A percentile compares a stretch with the other conserved stretches of the same genome.
phyloP scores from a whole-genome alignment of 2,888 invertebrate genomes.

The Noctua janthina region DNA sequence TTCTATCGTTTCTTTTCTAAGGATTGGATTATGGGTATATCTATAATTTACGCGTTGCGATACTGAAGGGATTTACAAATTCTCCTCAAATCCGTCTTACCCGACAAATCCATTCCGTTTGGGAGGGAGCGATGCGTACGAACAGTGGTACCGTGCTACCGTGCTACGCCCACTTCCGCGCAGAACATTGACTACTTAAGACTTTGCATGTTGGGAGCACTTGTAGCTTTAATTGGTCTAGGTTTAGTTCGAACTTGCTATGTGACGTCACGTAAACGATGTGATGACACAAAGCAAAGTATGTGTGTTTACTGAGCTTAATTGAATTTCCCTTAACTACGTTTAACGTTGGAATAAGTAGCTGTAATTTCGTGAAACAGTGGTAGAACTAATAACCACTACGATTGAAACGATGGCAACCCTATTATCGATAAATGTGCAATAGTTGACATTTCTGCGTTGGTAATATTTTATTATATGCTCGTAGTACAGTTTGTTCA shows the following conservation, averaged over 20 bases:
- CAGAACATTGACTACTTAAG: conserved; percentile 37
- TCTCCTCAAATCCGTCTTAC: conserved; percentile 46
- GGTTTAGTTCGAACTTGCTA: conserved; percentile 41
- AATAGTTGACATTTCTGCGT: not conserved
- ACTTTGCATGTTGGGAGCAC: conserved; percentile 51
- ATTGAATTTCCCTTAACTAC: conserved; percentile 26
- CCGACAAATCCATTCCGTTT: conserved; percentile 57
- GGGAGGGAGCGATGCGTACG: conserved; percentile 14
- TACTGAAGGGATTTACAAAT: conserved; percentile 55
- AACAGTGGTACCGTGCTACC: conserved; percentile 19
- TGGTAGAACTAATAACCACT: not conserved
- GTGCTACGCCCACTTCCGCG: conserved; percentile 40
- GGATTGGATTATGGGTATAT: conserved; percentile 52
- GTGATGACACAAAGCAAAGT: conserved; percentile 7
- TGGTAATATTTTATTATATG: not conserved
- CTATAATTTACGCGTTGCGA: conserved; percentile 46
- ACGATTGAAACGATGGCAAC: not conserved
- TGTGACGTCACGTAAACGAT: conserved; percentile 27
- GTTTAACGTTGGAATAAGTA: conserved; percentile 8
- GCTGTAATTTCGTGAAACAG: conserved; percentile 7
- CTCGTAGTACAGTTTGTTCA: not conserved
- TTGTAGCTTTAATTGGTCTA: conserved; percentile 63
- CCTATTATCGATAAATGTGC: not conserved
- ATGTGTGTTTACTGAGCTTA: conserved; percentile 9
- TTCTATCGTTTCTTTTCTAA: conserved; percentile 49